Evolutionary conservation across 2,888 invertebrate species (phyloP), one percentile per base, ranked within the genome.

Genomic region (Eutolmus rufibarbis): DNA sequence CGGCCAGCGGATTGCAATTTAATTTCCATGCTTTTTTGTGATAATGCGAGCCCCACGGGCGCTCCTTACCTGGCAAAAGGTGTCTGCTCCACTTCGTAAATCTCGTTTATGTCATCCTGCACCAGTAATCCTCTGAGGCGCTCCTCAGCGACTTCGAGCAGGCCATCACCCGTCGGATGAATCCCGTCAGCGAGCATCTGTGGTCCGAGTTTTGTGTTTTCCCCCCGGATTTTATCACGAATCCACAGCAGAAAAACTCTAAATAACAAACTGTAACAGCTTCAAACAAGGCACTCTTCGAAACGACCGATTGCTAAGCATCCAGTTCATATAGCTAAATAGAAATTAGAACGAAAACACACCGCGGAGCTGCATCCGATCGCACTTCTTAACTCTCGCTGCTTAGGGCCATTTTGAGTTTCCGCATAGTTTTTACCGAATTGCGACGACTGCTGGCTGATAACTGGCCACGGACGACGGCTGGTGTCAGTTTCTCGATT

Each of bases 61-160:
- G 51, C n/a, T 51, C 76, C 94, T 94, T 94, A 96, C 96, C 96
- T 96, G 94, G 96, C 96, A 94, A 96, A 96, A 91, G 96, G 96
- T 91, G 96, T 96, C 93, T 96, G 96, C 93, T 96, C 96, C 91
- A 96, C 96, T 93, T 96, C 95, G 93, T 96, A 96, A 89, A 96
- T 95, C 90, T 95, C 95, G 90, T 95, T 95, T 93, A 96, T 96
- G 90, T 96, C 95, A 91, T 95, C 95, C 92, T 95, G 94, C 90
- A 95, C 95, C 92, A 96, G 94, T 92, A 96, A 93, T 92, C 94
- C 94, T 91, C 94, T 94, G 90, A 96, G 93, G 91, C 94, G 94
- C 90, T 95, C 95, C 92, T 95, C 95, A 87, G 95, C 94, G 91
- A 96, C 94, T 93, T 95, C 95, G 92, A 96, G 93, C 90, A 96